Conservation (phyloP, 2,797 vertebrate genomes). For the Botia kubotai region DNA sequence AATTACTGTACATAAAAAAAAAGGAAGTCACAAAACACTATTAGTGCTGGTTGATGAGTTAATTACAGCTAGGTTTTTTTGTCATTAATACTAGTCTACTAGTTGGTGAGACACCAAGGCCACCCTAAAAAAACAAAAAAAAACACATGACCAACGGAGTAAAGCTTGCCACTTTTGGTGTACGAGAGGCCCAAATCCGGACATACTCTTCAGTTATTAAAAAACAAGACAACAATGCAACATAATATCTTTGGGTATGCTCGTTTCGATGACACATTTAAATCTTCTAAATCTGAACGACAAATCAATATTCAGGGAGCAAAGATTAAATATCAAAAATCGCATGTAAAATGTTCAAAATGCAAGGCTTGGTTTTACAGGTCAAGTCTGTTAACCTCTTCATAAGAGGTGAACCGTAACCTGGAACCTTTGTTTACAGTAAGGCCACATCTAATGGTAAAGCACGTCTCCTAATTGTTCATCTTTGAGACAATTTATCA, state of each 20-base stretch:
- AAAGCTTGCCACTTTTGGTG: slow-evolving; percentile 63
- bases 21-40: slow-evolving; percentile 52
- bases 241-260: slow-evolving; percentile 61
- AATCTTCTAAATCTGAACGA: slow-evolving; percentile 40
- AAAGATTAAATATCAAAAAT: slow-evolving; percentile 45
- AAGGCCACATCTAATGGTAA: slow-evolving; percentile 83
- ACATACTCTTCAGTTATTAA: slow-evolving; percentile 40
- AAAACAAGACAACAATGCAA: slow-evolving; percentile 40
- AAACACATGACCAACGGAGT: slow-evolving; percentile 46
- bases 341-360: slow-evolving; percentile 44
- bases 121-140: slow-evolving; percentile 39
- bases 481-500: slow-evolving; percentile 22
- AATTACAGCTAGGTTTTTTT: slow-evolving; percentile 47
- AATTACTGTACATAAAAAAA: slow-evolving; percentile 57
- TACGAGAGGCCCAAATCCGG: slow-evolving; percentile 44
- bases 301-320: slow-evolving; percentile 37
- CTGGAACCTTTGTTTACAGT: slow-evolving; percentile 69
- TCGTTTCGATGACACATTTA: slow-evolving; percentile 18
- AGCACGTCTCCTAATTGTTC: slow-evolving; percentile 61
- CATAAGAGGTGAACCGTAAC: slow-evolving; percentile 57
- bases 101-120: slow-evolving; percentile 60
- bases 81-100: slow-evolving; percentile 46
- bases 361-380: slow-evolving; percentile 46
- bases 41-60: slow-evolving; percentile 55
- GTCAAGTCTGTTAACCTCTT: slow-evolving; percentile 42